Evolutionary conservation across 1,140 invertebrate species (phyloP).

Genomic region (Pseudomyrmex sp.): DNA sequence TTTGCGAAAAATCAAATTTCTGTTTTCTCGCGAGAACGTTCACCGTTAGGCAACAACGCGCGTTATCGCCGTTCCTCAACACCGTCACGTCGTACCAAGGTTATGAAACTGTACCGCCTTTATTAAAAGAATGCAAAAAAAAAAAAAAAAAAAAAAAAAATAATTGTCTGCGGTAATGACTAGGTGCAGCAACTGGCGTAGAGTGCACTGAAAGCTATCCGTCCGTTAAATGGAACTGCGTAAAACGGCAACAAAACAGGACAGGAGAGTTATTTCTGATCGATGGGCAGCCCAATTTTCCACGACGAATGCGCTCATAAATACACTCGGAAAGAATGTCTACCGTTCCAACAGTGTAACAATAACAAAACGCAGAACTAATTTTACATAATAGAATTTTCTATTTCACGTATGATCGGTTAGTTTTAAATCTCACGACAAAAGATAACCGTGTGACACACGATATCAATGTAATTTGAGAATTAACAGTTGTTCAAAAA

Average conservation of each 20-base stretch:
- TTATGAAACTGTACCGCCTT: slow-evolving; percentile 54
- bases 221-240: slow-evolving; percentile 66
- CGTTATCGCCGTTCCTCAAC: slow-evolving; percentile 21
- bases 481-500: too few species aligned
- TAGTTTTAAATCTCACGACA: neutral
- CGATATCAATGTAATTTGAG: neutral
- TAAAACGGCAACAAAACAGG: slow-evolving; percentile 42
- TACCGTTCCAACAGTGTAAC: neutral
- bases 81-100: slow-evolving; percentile 46
- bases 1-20: slow-evolving; percentile 46
- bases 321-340: neutral
- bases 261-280: slow-evolving; percentile 40
- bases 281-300: slow-evolving; percentile 37
- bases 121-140: slow-evolving; percentile 57
- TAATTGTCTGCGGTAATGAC: slow-evolving; percentile 63
- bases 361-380: slow-evolving; percentile 25
- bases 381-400: slow-evolving; percentile 31
- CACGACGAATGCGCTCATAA: slow-evolving; percentile 13
- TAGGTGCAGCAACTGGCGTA: slow-evolving; percentile 57
- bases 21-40: slow-evolving; percentile 5
- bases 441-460: too few species aligned
- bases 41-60: slow-evolving; percentile 35
- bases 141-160: neutral
- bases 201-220: slow-evolving; percentile 47
- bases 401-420: neutral